Percentiles rank a stretch among this genome's conserved stretches.
Evolutionary conservation across 2,797 vertebrate genomes (phyloP).

Genomic region (Galagoides demidoff): DNA sequence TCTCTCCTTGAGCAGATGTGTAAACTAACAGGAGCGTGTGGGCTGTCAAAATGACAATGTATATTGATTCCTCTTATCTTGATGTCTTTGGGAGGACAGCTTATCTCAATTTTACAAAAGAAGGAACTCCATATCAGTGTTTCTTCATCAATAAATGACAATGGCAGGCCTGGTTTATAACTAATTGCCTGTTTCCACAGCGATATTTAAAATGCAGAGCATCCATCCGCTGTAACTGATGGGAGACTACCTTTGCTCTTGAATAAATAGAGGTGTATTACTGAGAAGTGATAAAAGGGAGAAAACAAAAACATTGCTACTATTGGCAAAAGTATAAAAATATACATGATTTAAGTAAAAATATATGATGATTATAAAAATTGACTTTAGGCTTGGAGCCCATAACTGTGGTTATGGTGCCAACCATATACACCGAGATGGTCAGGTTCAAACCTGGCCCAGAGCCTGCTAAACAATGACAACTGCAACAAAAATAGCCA

Average conservation of each 20-base stretch:
- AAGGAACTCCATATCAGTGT: conserved; percentile 47
- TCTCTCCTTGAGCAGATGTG: conserved; percentile 70
- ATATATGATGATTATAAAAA: neutral
- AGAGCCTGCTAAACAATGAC: too few species aligned
- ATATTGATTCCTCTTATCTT: conserved; percentile 67
- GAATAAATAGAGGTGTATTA: conserved; percentile 8
- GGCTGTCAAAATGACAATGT: conserved; percentile 64
- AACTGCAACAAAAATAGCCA: too few species aligned
- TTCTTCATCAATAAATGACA: conserved; percentile 80
- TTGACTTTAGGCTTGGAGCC: too few species aligned
- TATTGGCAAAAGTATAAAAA: conserved; percentile 13
- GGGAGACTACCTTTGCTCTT: neutral
- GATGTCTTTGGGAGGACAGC: conserved; percentile 77
- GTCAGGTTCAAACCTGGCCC: too few species aligned
- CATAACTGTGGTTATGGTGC: too few species aligned
- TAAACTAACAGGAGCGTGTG: conserved; percentile 66
- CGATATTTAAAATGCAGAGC: conserved; percentile 60
- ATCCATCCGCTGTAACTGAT: neutral
- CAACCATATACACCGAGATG: too few species aligned
- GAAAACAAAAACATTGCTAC: neutral
- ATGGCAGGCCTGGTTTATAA: conserved; percentile 37
- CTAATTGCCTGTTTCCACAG: conserved; percentile 73
- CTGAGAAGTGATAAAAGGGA: neutral
- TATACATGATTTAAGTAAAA: neutral
- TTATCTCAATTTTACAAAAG: conserved; percentile 75